phyloP scores from a whole-genome alignment of 2,797 vertebrate species.

The Molossus molossus region DNA sequence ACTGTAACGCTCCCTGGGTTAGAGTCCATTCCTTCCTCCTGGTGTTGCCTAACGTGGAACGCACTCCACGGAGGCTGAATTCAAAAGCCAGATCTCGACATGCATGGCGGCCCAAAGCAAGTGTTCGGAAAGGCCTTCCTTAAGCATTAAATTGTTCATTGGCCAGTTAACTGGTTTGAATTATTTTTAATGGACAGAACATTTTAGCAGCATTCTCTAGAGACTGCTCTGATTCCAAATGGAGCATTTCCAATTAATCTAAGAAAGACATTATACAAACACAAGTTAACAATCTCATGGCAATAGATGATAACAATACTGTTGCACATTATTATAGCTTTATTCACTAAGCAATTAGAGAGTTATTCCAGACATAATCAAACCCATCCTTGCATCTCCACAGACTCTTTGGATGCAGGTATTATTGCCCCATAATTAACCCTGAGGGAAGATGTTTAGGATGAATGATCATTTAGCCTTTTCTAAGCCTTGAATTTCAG shows the following conservation, averaged over 20 bases:
- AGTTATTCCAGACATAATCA: slow-evolving; percentile 70
- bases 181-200: slow-evolving; percentile 79
- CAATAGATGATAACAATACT: slow-evolving; percentile 77
- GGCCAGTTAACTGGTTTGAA: slow-evolving; percentile 77
- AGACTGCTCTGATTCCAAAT: slow-evolving; percentile 78
- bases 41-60: not conserved
- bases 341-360: slow-evolving; percentile 53
- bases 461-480: slow-evolving; percentile 44
- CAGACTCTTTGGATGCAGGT: not conserved
- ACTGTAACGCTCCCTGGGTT: not conserved
- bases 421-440: slow-evolving; percentile 65
- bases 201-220: slow-evolving; percentile 68
- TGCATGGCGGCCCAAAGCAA: slow-evolving; percentile 40
- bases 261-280: slow-evolving; percentile 76
- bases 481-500: slow-evolving; percentile 13
- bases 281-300: slow-evolving; percentile 73
- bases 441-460: not conserved
- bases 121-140: slow-evolving; percentile 62
- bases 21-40: not conserved
- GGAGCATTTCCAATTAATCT: slow-evolving; percentile 82
- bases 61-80: not conserved
- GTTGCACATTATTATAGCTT: slow-evolving; percentile 64
- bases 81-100: slow-evolving; percentile 59
- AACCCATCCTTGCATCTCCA: slow-evolving; percentile 47
- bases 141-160: slow-evolving; percentile 72